Percentiles rank a stretch among this genome's conserved stretches.
Conservation (phyloP, 2,888 invertebrate species). For the Chymomyza fuscimana region DNA sequence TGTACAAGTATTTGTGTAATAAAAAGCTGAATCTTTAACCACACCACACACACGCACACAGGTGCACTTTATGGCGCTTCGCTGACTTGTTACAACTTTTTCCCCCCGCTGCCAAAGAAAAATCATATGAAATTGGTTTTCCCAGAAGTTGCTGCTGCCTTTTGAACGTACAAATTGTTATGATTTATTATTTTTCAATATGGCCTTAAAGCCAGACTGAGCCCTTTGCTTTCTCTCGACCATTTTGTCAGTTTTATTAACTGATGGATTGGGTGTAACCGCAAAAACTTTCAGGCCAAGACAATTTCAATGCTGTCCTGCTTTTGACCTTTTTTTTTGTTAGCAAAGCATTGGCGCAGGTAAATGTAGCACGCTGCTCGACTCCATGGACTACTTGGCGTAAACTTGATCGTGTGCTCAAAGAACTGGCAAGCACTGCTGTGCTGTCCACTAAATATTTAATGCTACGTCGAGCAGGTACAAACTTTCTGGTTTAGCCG, state of each 20-base stretch:
- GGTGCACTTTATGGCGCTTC: slow-evolving; percentile 58
- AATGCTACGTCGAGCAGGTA: slow-evolving; percentile 45
- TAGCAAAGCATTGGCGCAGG: background rate
- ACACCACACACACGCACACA: slow-evolving; percentile 24
- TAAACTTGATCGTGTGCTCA: background rate
- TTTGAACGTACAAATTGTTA: slow-evolving; percentile 30
- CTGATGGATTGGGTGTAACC: slow-evolving; percentile 62
- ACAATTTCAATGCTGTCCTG: background rate
- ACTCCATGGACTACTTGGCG: too few species aligned
- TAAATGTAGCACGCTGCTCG: background rate
- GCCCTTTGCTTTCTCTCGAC: slow-evolving; percentile 34
- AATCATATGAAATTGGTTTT: slow-evolving; percentile 1
- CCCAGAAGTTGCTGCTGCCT: background rate
- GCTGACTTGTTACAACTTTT: slow-evolving; percentile 56
- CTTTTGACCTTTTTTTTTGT: background rate
- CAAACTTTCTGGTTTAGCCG: slow-evolving; percentile 49
- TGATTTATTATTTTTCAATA: slow-evolving; percentile 71
- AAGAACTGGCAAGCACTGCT: background rate
- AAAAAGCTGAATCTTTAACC: background rate
- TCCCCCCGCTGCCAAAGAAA: slow-evolving; percentile 12
- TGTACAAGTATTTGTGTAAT: background rate
- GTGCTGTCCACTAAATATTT: slow-evolving; percentile 51
- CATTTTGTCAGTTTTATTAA: slow-evolving; percentile 68
- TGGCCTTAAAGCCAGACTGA: slow-evolving; percentile 39
- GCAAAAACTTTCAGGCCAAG: slow-evolving; percentile 18